phyloP scores from a whole-genome alignment of 2,113 vertebrate species.

The Pontoporia blainvillei region DNA sequence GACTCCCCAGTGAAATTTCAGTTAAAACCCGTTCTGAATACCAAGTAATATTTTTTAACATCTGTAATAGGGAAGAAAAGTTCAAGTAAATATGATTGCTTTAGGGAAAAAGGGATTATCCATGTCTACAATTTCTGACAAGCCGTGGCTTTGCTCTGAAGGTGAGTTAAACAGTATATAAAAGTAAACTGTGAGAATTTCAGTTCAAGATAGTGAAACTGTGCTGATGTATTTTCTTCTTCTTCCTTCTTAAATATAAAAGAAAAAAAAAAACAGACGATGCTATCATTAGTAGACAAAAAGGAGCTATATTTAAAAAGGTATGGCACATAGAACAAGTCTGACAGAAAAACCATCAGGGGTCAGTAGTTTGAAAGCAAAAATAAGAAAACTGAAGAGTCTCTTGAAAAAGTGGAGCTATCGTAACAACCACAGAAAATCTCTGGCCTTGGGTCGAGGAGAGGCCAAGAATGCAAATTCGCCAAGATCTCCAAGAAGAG shows the following conservation, averaged over 20 bases:
- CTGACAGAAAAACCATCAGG: neutral
- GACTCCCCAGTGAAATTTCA: slow-evolving; percentile 96
- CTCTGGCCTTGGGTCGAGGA: neutral
- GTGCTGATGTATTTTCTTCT: neutral
- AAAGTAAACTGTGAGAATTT: neutral
- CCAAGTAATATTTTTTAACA: slow-evolving; percentile 95
- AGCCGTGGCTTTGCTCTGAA: neutral
- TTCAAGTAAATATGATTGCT: slow-evolving; percentile 12
- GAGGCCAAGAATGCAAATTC: neutral
- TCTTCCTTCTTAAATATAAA: neutral
- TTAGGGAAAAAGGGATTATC: neutral
- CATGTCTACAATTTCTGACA: neutral
- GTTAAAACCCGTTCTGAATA: slow-evolving; percentile 96
- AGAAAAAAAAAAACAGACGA: neutral
- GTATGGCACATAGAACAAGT: neutral
- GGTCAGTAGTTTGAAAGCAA: neutral
- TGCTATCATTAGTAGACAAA: neutral
- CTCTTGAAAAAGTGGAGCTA: neutral
- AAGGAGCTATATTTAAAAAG: neutral
- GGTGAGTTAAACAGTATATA: neutral
- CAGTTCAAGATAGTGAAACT: neutral
- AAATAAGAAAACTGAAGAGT: neutral
- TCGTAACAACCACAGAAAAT: neutral
- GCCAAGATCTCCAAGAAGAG: neutral
- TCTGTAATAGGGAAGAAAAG: slow-evolving; percentile 76